Conservation (phyloP, 2,113 vertebrate species). For the Epinephelus fuscoguttatus region DNA sequence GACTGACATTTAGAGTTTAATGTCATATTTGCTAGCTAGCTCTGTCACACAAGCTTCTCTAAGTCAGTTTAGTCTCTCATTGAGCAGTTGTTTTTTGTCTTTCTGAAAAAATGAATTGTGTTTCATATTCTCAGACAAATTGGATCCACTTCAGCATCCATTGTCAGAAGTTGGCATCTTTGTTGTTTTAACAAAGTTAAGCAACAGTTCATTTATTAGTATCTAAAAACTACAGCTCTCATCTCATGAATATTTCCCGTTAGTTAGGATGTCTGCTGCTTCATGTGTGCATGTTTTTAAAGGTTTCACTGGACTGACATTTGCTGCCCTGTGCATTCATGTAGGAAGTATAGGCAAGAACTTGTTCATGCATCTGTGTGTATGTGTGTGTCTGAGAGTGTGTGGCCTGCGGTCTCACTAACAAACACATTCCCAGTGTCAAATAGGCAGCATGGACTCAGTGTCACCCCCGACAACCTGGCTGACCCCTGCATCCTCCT, state of each 20-base stretch:
- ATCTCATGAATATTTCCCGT: background rate
- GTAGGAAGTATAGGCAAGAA: background rate
- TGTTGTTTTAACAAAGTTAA: background rate
- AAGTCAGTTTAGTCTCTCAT: background rate
- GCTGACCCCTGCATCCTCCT: conserved; percentile 48
- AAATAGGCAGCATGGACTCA: conserved; percentile 51
- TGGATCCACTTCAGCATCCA: background rate
- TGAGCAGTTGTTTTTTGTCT: background rate
- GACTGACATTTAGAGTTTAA: background rate
- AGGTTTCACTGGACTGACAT: background rate
- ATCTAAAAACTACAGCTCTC: background rate
- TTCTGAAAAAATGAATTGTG: background rate
- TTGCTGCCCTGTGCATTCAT: background rate
- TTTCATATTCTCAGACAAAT: background rate
- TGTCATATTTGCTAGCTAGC: background rate
- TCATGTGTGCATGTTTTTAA: background rate
- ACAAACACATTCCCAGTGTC: conserved; percentile 47
- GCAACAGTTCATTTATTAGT: too few relatives aligned
- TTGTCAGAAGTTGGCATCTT: background rate
- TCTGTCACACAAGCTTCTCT: background rate
- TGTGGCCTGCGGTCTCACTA: conserved; percentile 31
- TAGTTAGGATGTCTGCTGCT: background rate
- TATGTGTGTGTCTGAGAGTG: conserved; percentile 9
- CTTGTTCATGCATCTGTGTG: background rate
- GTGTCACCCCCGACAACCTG: conserved; percentile 57